These are phyloP conservation scores for Cephalopholis sonnerati DNA, from an alignment of 2,113 vertebrate species.

Conservation along the genomic window DNA sequence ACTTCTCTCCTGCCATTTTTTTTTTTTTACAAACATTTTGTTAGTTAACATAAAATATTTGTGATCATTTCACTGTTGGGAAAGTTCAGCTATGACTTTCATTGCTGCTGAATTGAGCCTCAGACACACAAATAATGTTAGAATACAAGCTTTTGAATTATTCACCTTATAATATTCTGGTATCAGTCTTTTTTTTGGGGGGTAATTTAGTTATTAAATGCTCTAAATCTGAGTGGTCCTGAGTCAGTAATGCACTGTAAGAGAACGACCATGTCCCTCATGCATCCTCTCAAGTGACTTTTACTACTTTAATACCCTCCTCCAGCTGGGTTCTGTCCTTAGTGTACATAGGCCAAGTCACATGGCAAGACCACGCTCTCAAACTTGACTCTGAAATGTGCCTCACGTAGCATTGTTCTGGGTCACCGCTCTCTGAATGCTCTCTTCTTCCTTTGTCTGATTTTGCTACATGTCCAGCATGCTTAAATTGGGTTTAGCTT, in stretches of 20 bases:
- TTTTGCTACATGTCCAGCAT: neutral
- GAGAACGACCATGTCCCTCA: neutral
- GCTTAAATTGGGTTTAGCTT: slow-evolving; percentile 9
- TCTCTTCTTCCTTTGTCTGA: neutral
- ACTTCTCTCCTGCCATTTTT: neutral
- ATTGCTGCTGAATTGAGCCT: slow-evolving; percentile 23
- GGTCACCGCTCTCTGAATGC: slow-evolving; percentile 27
- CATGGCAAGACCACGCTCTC: neutral
- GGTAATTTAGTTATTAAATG: neutral
- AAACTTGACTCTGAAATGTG: slow-evolving; percentile 69
- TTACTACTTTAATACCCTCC: neutral
- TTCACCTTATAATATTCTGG: neutral
- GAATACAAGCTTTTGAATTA: neutral
- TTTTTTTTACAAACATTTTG: neutral
- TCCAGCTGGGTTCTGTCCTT: neutral
- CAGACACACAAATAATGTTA: neutral
- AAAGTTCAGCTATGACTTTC: neutral
- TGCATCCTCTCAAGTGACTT: slow-evolving; percentile 23
- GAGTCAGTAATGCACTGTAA: slow-evolving; percentile 25
- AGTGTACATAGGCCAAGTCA: slow-evolving; percentile 2
- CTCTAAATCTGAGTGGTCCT: neutral
- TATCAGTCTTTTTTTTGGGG: neutral
- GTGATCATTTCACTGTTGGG: neutral
- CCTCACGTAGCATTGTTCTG: slow-evolving; percentile 60
- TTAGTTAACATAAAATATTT: neutral